phyloP scores from a whole-genome alignment of 2,113 vertebrate genomes.

The Gasterosteus aculeatus region DNA sequence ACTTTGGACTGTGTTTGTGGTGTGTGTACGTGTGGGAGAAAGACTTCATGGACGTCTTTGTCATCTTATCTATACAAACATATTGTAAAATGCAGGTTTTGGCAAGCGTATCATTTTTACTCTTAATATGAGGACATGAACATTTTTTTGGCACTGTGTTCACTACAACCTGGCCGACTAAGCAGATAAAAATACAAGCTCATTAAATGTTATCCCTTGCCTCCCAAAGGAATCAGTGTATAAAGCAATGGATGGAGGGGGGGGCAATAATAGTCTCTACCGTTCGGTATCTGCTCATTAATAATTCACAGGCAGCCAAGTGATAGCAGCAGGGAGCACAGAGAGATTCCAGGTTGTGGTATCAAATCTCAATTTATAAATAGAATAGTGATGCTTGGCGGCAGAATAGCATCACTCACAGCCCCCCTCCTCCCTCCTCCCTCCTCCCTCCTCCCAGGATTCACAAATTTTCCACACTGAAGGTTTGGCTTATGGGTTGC shows the following conservation, averaged over 20 bases:
- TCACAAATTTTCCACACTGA: conserved; percentile 26
- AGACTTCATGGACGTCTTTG: too few relatives aligned
- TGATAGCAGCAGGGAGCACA: conserved; percentile 74
- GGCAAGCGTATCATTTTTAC: neutral
- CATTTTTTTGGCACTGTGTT: conserved; percentile 32
- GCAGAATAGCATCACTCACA: conserved; percentile 65
- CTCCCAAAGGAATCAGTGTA: conserved; percentile 41
- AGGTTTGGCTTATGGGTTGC: conserved; percentile 15
- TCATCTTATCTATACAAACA: too few relatives aligned
- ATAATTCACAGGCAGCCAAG: conserved; percentile 81
- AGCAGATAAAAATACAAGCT: conserved; percentile 47
- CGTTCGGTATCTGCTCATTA: conserved; percentile 83
- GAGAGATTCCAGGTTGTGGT: conserved; percentile 78
- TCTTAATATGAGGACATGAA: conserved; percentile 5
- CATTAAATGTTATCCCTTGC: conserved; percentile 39
- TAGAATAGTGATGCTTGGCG: conserved; percentile 72
- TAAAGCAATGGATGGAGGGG: conserved; percentile 49
- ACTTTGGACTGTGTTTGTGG: too few relatives aligned
- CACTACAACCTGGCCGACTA: conserved; percentile 30
- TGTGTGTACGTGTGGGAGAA: too few relatives aligned
- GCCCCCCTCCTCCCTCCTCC: conserved; percentile 41
- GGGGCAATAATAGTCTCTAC: conserved; percentile 76
- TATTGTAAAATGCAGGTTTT: neutral
- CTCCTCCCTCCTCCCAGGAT: neutral
- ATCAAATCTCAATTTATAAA: conserved; percentile 84